Percentiles rank a stretch among this genome's conserved stretches.
phyloP scores from a whole-genome alignment of 2,888 invertebrate species.

The Notodonta ziczac region DNA sequence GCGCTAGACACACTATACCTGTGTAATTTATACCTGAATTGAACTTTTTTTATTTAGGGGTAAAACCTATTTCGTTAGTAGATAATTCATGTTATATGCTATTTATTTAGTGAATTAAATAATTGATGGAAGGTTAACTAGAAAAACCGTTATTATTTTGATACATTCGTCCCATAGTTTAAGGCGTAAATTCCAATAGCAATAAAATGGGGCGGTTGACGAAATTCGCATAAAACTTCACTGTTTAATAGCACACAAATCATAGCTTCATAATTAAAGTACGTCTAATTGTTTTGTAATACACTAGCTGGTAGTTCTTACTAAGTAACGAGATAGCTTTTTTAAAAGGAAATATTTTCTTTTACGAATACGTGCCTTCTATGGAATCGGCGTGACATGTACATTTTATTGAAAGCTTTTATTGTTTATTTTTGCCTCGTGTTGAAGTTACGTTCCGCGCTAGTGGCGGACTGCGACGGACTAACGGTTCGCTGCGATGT shows the following conservation, averaged over 20 bases:
- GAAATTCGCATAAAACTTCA: conserved; percentile 33
- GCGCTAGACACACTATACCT: conserved; percentile 62
- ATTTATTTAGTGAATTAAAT: conserved; percentile 73
- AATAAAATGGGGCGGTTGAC: conserved; percentile 38
- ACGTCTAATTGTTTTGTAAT: conserved; percentile 54
- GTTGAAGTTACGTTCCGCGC: conserved; percentile 40
- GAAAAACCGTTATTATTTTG: conserved; percentile 43
- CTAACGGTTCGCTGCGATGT: neutral
- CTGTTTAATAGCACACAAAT: conserved; percentile 61
- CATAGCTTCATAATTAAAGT: conserved; percentile 60
- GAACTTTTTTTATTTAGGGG: conserved; percentile 54
- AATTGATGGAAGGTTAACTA: conserved; percentile 51
- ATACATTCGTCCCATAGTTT: conserved; percentile 32
- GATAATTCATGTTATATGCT: conserved; percentile 76
- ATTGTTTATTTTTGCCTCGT: conserved; percentile 54
- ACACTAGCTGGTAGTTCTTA: conserved; percentile 64
- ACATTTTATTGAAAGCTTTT: conserved; percentile 60
- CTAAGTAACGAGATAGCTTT: conserved; percentile 78
- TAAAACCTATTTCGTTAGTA: conserved; percentile 62
- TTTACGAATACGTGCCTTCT: conserved; percentile 77
- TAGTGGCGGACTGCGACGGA: conserved; percentile 15
- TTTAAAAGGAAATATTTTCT: conserved; percentile 63
- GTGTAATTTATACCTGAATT: conserved; percentile 66
- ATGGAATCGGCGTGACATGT: conserved; percentile 64
- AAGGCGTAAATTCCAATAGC: conserved; percentile 42